These are phyloP conservation scores for Caenorhabditis zanzibari DNA, from an alignment of 2,888 invertebrate species.

Conservation along the genomic window DNA sequence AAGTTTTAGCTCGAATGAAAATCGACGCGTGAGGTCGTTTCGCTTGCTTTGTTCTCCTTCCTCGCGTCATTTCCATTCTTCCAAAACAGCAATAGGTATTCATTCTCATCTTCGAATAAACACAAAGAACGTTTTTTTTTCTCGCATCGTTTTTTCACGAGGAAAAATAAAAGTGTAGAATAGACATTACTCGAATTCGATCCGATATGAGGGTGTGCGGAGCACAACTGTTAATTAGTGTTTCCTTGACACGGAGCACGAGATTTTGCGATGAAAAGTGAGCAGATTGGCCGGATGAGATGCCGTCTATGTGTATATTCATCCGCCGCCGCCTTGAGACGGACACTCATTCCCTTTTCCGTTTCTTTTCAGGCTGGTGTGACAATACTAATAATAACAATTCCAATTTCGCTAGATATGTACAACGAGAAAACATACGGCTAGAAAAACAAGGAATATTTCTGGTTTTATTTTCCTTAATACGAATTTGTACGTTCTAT, in stretches of 20 bases:
- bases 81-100: slow-evolving; percentile 43
- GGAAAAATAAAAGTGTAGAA: slow-evolving; percentile 17
- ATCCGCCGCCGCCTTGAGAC: slow-evolving; percentile 31
- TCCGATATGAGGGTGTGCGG: slow-evolving; percentile 6
- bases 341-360: slow-evolving; percentile 29
- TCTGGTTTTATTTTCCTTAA: no score
- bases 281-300: slow-evolving; percentile 62
- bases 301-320: slow-evolving; percentile 52
- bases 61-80: slow-evolving; percentile 47
- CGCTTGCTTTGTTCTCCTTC: slow-evolving; percentile 21
- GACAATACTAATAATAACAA: slow-evolving; percentile 23
- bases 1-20: slow-evolving; percentile 39
- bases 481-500: background rate
- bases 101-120: slow-evolving; percentile 45
- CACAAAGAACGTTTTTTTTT: slow-evolving; percentile 4
- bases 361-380: slow-evolving; percentile 21
- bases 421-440: background rate
- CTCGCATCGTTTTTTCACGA: background rate
- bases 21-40: slow-evolving; percentile 56
- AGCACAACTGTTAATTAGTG: slow-evolving; percentile 52
- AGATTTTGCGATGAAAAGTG: slow-evolving; percentile 46
- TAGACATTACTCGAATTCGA: slow-evolving; percentile 41
- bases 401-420: background rate
- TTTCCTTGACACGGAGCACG: slow-evolving; percentile 25
- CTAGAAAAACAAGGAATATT: no score